A percentile compares a stretch with the other conserved stretches of the same genome.
Evolutionary conservation across 2,113 vertebrate species (phyloP).

Genomic region (Mystacornis crossleyi): DNA sequence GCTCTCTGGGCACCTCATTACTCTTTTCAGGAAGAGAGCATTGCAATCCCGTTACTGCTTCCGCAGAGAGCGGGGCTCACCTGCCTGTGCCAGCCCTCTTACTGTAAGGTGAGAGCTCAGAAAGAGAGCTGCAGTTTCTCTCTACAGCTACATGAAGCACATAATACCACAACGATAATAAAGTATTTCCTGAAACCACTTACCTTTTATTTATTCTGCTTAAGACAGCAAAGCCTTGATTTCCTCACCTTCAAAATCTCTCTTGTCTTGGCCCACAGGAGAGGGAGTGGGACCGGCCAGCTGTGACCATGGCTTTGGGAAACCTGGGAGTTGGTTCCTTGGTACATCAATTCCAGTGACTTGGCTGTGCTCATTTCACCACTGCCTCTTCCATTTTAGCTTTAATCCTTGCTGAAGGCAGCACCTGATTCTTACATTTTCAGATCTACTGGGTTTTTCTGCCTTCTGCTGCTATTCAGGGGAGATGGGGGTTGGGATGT

Average conservation of each 20-base stretch:
- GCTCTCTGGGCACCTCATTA: constrained; percentile 37
- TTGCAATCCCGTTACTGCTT: background rate
- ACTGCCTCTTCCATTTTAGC: background rate
- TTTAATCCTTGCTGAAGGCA: background rate
- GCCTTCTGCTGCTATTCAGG: background rate
- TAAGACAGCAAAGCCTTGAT: background rate
- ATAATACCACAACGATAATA: background rate
- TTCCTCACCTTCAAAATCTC: background rate
- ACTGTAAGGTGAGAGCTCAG: background rate
- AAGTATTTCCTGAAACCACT: background rate
- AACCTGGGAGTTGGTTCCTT: background rate
- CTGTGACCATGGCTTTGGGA: background rate
- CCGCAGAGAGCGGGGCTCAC: background rate
- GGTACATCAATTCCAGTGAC: background rate
- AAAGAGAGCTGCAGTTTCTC: background rate
- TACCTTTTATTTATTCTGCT: background rate
- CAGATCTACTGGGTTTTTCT: background rate
- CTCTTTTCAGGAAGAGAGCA: background rate
- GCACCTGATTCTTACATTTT: background rate
- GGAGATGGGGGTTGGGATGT: background rate
- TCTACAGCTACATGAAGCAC: background rate
- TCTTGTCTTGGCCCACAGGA: background rate
- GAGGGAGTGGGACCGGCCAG: background rate
- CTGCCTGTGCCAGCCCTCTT: background rate
- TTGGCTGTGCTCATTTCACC: background rate